These are phyloP conservation scores for Syngnathus floridae DNA, from an alignment of 2,113 vertebrate species.

Conservation along the genomic window DNA sequence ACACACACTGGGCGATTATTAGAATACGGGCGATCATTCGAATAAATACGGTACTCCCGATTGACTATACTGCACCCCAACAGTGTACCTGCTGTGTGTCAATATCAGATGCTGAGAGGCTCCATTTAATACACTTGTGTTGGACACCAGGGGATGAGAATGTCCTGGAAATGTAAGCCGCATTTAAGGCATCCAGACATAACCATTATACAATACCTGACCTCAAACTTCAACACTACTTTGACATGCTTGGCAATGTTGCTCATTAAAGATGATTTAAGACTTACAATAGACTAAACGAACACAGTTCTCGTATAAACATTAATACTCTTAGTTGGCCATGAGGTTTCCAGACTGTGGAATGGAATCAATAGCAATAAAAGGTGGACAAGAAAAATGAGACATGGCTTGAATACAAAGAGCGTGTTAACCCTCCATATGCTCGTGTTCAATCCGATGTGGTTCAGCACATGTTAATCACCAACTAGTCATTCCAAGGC, in stretches of 20 bases:
- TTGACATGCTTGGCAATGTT: background rate
- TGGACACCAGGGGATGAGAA: background rate
- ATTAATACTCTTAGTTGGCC: too few relatives aligned
- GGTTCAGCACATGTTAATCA: too few relatives aligned
- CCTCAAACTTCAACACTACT: background rate
- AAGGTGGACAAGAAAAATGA: too few relatives aligned
- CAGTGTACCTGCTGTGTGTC: background rate
- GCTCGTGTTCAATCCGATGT: too few relatives aligned
- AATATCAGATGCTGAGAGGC: background rate
- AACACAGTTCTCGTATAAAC: background rate
- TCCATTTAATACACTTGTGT: background rate
- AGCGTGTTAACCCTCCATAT: too few relatives aligned
- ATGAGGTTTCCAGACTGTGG: too few relatives aligned
- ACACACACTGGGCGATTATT: too few relatives aligned
- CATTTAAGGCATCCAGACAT: slow-evolving; percentile 6
- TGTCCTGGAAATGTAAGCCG: background rate
- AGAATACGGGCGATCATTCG: too few relatives aligned
- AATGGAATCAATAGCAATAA: too few relatives aligned
- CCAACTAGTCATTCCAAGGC: too few relatives aligned
- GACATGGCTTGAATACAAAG: too few relatives aligned
- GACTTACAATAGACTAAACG: background rate
- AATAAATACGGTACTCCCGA: too few relatives aligned
- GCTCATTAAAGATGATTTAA: slow-evolving; percentile 30
- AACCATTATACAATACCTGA: slow-evolving; percentile 3
- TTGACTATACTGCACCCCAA: background rate